These are phyloP conservation scores for Nyctibius grandis DNA, from an alignment of 2,797 vertebrate species.

Conservation along the genomic window DNA sequence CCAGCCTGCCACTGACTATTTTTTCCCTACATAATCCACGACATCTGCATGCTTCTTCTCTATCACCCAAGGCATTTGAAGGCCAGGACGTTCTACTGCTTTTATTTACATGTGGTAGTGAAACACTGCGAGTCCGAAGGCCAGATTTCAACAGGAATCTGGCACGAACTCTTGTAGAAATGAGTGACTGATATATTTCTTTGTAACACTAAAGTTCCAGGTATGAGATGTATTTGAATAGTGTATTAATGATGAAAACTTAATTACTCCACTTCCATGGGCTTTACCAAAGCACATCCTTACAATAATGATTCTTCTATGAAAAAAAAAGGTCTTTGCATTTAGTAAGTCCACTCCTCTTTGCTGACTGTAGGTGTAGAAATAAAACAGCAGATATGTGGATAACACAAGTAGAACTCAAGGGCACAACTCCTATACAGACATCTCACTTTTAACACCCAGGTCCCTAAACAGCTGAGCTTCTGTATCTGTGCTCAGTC, in stretches of 20 bases:
- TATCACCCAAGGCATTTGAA: neutral
- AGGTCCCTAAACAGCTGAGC: neutral
- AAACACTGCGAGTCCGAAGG: neutral
- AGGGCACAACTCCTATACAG: neutral
- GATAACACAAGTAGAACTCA: neutral
- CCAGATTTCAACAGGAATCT: neutral
- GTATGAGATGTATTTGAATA: neutral
- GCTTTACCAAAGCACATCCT: neutral
- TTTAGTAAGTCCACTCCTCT: neutral
- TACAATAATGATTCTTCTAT: neutral
- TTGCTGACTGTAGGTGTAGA: neutral
- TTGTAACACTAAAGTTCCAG: neutral
- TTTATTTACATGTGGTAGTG: neutral
- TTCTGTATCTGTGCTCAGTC: neutral
- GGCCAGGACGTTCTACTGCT: neutral
- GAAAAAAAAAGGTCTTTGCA: neutral
- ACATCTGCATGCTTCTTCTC: neutral
- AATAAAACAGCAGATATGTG: neutral
- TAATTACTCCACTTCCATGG: neutral
- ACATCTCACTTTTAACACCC: neutral
- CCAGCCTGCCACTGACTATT: neutral
- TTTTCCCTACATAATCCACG: neutral
- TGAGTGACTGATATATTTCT: neutral
- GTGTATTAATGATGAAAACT: neutral
- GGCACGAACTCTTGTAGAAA: neutral